phyloP scores from a whole-genome alignment of 2,888 invertebrate species.

The Gastrophysa polygoni region DNA sequence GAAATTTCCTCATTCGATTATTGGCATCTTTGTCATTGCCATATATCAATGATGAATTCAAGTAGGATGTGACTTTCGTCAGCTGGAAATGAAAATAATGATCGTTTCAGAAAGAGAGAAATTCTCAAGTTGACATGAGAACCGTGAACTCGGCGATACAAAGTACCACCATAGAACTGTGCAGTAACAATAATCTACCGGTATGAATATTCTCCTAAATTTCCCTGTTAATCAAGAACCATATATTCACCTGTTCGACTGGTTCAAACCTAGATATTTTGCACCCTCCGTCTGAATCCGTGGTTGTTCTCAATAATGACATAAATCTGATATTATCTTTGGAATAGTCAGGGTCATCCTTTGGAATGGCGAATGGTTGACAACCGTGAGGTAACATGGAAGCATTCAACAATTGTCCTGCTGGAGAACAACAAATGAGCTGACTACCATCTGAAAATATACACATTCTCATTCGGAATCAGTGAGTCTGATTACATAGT shows the following conservation, averaged over 20 bases:
- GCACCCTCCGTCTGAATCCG: neutral
- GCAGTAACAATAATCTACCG: too few relatives aligned
- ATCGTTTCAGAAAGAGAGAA: too few relatives aligned
- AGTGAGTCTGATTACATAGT: too few relatives aligned
- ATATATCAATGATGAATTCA: slow-evolving; percentile 57
- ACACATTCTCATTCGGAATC: too few relatives aligned
- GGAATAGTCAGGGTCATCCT: neutral
- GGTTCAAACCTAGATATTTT: neutral
- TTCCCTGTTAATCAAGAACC: too few relatives aligned
- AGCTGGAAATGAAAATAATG: too few relatives aligned
- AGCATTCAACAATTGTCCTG: neutral
- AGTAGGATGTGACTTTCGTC: slow-evolving; percentile 51
- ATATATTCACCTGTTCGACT: neutral
- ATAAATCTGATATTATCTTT: neutral
- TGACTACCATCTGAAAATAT: neutral
- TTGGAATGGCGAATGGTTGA: neutral
- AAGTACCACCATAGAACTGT: too few relatives aligned
- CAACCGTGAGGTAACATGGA: neutral
- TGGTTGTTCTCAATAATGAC: neutral
- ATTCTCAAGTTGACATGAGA: too few relatives aligned
- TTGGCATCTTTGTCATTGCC: slow-evolving; percentile 52
- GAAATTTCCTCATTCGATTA: slow-evolving; percentile 42
- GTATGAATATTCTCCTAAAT: too few relatives aligned
- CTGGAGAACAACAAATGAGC: neutral
- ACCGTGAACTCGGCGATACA: too few relatives aligned